These are phyloP conservation scores for Acipenser transmontanus DNA, from an alignment of 2,797 vertebrate species.

Conservation along the genomic window DNA sequence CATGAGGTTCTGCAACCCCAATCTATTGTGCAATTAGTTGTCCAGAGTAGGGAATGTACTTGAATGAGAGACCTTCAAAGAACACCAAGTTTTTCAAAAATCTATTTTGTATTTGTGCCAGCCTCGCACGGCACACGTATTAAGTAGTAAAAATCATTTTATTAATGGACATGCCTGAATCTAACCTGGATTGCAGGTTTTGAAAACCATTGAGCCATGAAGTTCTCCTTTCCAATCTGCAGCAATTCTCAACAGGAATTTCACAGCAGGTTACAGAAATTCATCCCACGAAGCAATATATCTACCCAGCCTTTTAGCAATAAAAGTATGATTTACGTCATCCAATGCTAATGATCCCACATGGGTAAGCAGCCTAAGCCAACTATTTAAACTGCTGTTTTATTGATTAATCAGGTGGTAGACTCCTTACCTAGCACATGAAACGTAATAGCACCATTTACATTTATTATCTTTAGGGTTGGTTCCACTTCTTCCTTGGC, in stretches of 20 bases:
- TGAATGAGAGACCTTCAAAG: too few species aligned
- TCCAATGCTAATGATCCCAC: not conserved
- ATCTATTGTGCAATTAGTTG: too few species aligned
- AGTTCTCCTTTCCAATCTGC: constrained; percentile 24
- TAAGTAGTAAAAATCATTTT: too few species aligned
- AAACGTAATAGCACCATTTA: constrained; percentile 53
- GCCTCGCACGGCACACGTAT: too few species aligned
- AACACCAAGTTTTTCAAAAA: too few species aligned
- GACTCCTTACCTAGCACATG: constrained; percentile 38
- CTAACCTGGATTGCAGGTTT: not conserved
- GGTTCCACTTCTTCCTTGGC: constrained; percentile 33
- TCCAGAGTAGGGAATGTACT: too few species aligned
- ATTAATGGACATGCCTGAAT: too few species aligned
- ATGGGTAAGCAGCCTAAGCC: not conserved
- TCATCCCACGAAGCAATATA: not conserved
- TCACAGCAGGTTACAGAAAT: constrained; percentile 15
- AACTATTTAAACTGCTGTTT: not conserved
- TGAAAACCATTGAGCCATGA: constrained; percentile 12
- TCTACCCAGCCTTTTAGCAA: not conserved
- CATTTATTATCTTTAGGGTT: constrained; percentile 14
- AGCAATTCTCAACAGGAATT: constrained; percentile 19
- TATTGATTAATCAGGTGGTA: constrained; percentile 42
- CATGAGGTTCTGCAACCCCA: too few species aligned
- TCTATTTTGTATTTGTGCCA: too few species aligned
- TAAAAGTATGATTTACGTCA: not conserved